Evolutionary conservation across 2,888 invertebrate species (phyloP).

Genomic region (Tribolium freemani): DNA sequence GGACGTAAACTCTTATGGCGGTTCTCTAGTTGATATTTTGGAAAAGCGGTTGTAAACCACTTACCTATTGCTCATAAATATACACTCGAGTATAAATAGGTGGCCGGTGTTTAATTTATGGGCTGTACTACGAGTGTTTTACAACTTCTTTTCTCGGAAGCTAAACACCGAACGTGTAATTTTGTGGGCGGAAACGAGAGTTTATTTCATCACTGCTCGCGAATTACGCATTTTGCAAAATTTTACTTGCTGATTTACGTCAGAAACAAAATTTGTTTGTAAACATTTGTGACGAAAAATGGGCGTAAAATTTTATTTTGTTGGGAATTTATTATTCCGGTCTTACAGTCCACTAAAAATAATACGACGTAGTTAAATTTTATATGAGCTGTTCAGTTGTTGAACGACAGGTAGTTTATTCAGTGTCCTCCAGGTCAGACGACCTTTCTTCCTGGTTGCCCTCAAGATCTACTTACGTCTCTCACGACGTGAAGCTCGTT

Average conservation of each 20-base stretch:
- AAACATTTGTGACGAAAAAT: neutral
- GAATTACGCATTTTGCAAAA: too few species aligned
- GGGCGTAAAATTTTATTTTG: neutral
- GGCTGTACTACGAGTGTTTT: conserved; percentile 13
- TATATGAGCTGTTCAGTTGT: conserved; percentile 21
- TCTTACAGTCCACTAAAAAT: conserved; percentile 7
- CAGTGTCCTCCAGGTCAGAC: neutral
- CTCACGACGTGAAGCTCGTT: neutral
- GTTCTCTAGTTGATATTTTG: conserved; percentile 10
- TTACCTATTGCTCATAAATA: conserved; percentile 30
- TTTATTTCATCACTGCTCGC: neutral
- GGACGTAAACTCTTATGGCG: conserved; percentile 15
- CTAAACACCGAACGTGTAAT: conserved; percentile 14
- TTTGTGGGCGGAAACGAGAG: neutral
- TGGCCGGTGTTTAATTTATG: conserved; percentile 21
- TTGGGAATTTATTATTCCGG: neutral
- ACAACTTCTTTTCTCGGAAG: conserved; percentile 14
- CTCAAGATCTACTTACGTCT: neutral
- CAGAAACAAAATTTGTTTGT: too few species aligned
- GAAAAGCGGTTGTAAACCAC: conserved; percentile 19
- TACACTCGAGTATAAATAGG: conserved; percentile 23
- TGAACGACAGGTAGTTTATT: conserved; percentile 16
- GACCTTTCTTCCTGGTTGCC: neutral
- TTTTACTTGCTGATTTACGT: too few species aligned
- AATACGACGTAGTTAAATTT: conserved; percentile 18